Conservation (phyloP, 2,113 vertebrate genomes). For the Paratilapia polleni region DNA sequence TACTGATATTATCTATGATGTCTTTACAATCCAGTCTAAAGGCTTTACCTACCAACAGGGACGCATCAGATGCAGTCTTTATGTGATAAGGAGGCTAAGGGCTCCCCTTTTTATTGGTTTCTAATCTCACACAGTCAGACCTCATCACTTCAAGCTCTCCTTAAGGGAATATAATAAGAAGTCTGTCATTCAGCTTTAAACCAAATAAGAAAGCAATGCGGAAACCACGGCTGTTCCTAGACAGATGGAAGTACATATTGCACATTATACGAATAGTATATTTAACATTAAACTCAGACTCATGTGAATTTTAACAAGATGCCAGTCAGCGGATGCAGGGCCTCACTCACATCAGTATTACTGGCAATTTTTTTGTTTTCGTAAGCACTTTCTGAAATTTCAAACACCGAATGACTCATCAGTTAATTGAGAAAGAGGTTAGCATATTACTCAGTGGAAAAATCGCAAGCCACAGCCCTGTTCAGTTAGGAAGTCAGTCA, state of each 20-base stretch:
- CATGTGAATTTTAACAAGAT: no score
- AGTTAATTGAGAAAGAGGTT: neutral
- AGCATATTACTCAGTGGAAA: neutral
- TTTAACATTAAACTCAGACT: neutral
- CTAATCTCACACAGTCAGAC: neutral
- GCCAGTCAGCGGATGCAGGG: no score
- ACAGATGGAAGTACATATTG: neutral
- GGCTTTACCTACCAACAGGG: neutral
- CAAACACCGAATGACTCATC: neutral
- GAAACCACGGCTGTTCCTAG: neutral
- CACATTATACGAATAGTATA: neutral
- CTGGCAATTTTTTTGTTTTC: no score
- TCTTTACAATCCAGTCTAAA: neutral
- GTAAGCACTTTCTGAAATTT: no score
- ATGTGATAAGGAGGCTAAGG: neutral
- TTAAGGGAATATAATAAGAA: neutral
- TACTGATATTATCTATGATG: neutral
- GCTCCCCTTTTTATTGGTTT: neutral
- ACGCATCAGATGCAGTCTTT: neutral
- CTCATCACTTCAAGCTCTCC: neutral
- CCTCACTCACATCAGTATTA: no score
- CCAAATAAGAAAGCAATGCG: neutral
- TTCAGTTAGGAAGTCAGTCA: slow-evolving; percentile 2
- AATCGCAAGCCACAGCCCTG: neutral
- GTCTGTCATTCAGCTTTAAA: neutral